phyloP scores from a whole-genome alignment of 2,797 vertebrate genomes.

The Eulemur albifrons region DNA sequence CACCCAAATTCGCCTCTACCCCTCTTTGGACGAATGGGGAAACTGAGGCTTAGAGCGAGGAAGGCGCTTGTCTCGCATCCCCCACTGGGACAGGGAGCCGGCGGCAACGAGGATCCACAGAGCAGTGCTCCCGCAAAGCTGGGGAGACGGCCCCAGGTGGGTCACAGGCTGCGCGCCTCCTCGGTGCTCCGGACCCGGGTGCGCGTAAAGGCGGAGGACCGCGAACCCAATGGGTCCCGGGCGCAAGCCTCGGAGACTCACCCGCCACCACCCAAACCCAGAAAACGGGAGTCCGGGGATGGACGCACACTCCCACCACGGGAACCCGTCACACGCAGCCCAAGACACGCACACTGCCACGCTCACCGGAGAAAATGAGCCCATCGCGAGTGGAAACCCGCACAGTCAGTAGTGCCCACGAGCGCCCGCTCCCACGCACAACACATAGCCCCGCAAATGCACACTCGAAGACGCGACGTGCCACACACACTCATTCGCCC shows the following conservation, averaged over 20 bases:
- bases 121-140: background rate
- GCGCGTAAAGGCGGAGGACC: background rate
- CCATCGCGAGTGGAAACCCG: background rate
- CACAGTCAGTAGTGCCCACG: background rate
- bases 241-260: background rate
- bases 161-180: background rate
- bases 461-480: background rate
- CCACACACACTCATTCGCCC: background rate
- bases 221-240: background rate
- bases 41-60: constrained; percentile 15
- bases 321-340: background rate
- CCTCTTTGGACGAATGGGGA: constrained; percentile 17
- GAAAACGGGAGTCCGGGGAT: background rate
- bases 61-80: background rate
- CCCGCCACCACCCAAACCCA: background rate
- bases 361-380: background rate
- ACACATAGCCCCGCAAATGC: background rate
- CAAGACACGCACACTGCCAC: background rate
- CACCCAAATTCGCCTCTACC: background rate
- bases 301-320: background rate
- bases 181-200: background rate
- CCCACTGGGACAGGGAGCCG: background rate
- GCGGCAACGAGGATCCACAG: background rate
- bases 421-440: background rate
- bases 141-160: background rate